Percentiles rank a stretch among this genome's conserved stretches.
Evolutionary conservation across 2,888 invertebrate genomes (phyloP).

Genomic region (Nasonia oneida): DNA sequence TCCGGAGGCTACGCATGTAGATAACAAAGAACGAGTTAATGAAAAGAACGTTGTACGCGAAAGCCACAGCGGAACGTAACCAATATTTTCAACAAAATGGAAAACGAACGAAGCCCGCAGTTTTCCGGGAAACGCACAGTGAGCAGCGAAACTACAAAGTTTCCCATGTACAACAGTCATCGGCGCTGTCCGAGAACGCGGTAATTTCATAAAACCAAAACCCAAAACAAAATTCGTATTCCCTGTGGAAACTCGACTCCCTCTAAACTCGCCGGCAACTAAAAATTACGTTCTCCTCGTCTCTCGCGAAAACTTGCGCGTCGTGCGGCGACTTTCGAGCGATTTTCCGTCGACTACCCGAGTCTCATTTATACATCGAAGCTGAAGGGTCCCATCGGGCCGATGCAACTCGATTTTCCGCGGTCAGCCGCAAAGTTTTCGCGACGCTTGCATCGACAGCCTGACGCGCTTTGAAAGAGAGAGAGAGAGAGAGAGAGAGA

Average conservation of each 20-base stretch:
- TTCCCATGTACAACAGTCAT: too few relatives aligned
- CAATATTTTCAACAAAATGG: neutral
- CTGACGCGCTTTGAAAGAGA: neutral
- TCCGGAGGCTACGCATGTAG: neutral
- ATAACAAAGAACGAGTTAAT: neutral
- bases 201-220: neutral
- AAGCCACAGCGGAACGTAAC: neutral
- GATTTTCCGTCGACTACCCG: constrained; percentile 18
- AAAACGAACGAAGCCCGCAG: too few relatives aligned
- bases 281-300: neutral
- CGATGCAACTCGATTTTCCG: constrained; percentile 15
- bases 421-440: constrained; percentile 24
- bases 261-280: neutral
- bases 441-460: constrained; percentile 6
- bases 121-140: too few relatives aligned
- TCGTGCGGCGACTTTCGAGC: constrained; percentile 12
- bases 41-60: neutral
- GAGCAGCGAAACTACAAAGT: too few relatives aligned
- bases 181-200: neutral
- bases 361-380: constrained; percentile 10
- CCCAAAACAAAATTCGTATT: neutral
- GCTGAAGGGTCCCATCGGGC: constrained; percentile 1
- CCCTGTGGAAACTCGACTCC: neutral
- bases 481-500: neutral
- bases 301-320: constrained; percentile 9